Evolutionary conservation across 2,888 invertebrate genomes (phyloP).

Genomic region (Onchidella celtica): DNA sequence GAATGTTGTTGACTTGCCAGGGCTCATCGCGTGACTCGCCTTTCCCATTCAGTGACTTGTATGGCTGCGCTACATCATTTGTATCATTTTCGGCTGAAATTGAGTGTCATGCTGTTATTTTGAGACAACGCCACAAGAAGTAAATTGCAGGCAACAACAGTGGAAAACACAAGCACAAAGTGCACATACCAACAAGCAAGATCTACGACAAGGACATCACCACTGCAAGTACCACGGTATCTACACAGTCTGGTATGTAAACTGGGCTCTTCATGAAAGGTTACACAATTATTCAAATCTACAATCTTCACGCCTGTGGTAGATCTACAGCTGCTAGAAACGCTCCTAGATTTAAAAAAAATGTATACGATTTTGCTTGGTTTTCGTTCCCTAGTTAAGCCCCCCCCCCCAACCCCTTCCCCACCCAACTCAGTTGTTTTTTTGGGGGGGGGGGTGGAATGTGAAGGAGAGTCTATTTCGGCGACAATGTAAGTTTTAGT

Average conservation of each 20-base stretch:
- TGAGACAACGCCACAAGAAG: neutral
- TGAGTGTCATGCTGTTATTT: neutral
- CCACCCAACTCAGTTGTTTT: no score
- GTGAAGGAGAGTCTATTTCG: no score
- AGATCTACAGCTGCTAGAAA: neutral
- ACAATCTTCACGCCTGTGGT: no score
- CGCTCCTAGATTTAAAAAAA: neutral
- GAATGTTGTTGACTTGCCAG: neutral
- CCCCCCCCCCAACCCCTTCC: neutral
- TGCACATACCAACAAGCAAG: no score
- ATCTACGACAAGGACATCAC: no score
- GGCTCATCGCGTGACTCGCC: constrained; percentile 22
- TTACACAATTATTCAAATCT: no score
- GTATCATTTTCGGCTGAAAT: neutral
- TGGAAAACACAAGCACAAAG: neutral
- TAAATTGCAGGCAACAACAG: neutral
- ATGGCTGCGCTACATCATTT: neutral
- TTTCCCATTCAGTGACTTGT: neutral
- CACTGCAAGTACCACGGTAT: no score
- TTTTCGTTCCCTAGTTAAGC: neutral
- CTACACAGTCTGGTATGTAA: no score
- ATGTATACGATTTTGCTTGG: neutral
- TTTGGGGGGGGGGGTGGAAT: no score
- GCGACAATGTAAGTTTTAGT: no score
- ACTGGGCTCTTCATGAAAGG: no score